Evolutionary conservation across 2,888 invertebrate genomes (phyloP), one percentile per base, ranked within the genome.

Genomic region (Oscheius onirici): DNA sequence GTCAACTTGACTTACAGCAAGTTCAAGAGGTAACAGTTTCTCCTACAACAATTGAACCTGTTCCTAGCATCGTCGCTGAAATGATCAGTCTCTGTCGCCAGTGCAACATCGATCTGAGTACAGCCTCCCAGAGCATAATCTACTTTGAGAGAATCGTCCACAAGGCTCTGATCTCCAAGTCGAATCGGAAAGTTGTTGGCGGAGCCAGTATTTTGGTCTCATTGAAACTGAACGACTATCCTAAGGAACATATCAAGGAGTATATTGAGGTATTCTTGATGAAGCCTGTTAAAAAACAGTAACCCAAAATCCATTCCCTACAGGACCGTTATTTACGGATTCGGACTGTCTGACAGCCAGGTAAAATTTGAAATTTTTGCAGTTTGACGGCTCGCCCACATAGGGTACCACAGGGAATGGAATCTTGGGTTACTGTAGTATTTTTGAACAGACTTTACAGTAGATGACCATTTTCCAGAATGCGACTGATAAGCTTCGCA

Each of bases 131-230:
- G 88, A 94, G 96, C 0, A 97, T 95, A 88, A 97, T 97, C n/a
- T 97, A 95, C 89, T 97, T 97, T 89, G 97, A 99, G 89, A 95
- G 95, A 88, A 90, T 97, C 68, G 95, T 97, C 82, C 90, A 96
- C 63, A 93, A 93, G 79, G 88, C 93, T 87, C 90, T 95, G 73
- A 94, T 97, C 63, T 95, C 95, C 87, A 99, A 97, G 89, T 92
- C 92, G 87, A 97, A 97, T 88, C 91, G 97, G 55, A 97, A 97
- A 89, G 90, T 95, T 72, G 95, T 95, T 88, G 96, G 97, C 17
- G 97, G 95, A 49, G 95, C 96, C 15, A 95, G 96, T 88, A 90
- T 99, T 69, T 90, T 97, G 73, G 90, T 99, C 15, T 94, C 97
- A 44, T 95, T 97, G 46, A 99, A 99, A 90, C 91, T 99, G 85